Conservation (phyloP, 2,888 invertebrate species). For the Phortica okadai region DNA sequence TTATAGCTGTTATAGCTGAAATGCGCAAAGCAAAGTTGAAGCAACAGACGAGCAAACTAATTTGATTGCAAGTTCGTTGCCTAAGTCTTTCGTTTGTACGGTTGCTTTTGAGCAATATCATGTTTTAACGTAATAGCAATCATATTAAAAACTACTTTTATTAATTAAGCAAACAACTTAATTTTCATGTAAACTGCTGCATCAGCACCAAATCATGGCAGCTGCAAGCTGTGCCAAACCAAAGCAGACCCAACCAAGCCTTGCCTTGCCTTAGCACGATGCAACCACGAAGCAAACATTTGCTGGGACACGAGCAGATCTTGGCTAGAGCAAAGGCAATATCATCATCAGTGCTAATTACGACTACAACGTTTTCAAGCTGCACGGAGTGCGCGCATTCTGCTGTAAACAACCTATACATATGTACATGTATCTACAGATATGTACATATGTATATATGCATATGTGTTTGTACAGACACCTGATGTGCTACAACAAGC, state of each 20-base stretch:
- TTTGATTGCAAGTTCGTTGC: slow-evolving; percentile 49
- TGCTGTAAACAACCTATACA: slow-evolving; percentile 20
- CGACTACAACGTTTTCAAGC: slow-evolving; percentile 47
- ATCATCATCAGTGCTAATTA: slow-evolving; percentile 60
- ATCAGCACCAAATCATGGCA: slow-evolving; percentile 66
- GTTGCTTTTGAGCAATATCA: not conserved
- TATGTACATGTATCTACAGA: slow-evolving; percentile 45
- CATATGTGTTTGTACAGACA: slow-evolving; percentile 37
- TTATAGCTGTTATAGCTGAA: not conserved
- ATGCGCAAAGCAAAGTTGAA: too few relatives aligned
- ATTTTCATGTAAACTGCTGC: slow-evolving; percentile 66
- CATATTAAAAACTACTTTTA: slow-evolving; percentile 69
- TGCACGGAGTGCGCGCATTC: not conserved
- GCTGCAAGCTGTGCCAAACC: slow-evolving; percentile 51
- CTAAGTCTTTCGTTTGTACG: slow-evolving; percentile 50
- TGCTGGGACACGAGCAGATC: too few relatives aligned
- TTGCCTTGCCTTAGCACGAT: not conserved
- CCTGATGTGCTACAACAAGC: slow-evolving; percentile 44
- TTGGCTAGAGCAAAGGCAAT: slow-evolving; percentile 35
- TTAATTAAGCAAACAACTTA: slow-evolving; percentile 70
- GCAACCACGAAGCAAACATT: too few relatives aligned
- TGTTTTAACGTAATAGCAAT: slow-evolving; percentile 51
- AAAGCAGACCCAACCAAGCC: slow-evolving; percentile 19
- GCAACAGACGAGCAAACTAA: slow-evolving; percentile 4
- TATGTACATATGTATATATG: slow-evolving; percentile 3